These are phyloP conservation scores for Limosa lapponica DNA, from an alignment of 2,797 vertebrate genomes.

Conservation along the genomic window DNA sequence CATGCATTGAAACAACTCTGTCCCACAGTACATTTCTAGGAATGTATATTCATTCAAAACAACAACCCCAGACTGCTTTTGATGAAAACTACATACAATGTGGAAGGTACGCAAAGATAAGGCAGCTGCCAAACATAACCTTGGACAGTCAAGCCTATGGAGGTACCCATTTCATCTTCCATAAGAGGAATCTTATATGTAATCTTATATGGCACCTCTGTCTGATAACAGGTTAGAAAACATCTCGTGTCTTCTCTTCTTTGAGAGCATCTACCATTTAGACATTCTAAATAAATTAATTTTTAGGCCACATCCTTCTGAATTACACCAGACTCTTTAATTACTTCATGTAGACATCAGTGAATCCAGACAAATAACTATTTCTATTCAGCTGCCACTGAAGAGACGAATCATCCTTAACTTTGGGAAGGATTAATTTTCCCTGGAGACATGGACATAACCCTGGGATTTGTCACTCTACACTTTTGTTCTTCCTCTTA, in stretches of 20 bases:
- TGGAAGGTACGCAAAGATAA: not conserved
- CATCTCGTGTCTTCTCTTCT: not conserved
- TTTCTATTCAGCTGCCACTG: not conserved
- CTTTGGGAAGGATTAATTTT: not conserved
- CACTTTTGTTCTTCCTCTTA: not conserved
- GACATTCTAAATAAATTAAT: not conserved
- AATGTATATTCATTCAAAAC: not conserved
- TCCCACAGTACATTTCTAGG: not conserved
- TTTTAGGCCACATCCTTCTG: not conserved
- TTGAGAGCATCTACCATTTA: not conserved
- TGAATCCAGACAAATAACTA: not conserved
- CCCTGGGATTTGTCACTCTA: not conserved
- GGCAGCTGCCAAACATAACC: not conserved
- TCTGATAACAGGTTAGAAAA: constrained; percentile 22
- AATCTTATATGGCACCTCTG: not conserved
- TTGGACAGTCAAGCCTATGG: not conserved
- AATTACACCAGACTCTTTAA: constrained; percentile 18
- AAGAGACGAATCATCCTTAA: not conserved
- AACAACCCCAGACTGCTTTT: not conserved
- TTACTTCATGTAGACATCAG: not conserved
- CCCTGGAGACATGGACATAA: not conserved
- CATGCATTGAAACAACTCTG: not conserved
- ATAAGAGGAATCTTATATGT: not conserved
- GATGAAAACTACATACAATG: not conserved
- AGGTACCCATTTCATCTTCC: not conserved